These are phyloP conservation scores for Apis florea DNA, from an alignment of 1,140 invertebrate species.

Conservation along the genomic window DNA sequence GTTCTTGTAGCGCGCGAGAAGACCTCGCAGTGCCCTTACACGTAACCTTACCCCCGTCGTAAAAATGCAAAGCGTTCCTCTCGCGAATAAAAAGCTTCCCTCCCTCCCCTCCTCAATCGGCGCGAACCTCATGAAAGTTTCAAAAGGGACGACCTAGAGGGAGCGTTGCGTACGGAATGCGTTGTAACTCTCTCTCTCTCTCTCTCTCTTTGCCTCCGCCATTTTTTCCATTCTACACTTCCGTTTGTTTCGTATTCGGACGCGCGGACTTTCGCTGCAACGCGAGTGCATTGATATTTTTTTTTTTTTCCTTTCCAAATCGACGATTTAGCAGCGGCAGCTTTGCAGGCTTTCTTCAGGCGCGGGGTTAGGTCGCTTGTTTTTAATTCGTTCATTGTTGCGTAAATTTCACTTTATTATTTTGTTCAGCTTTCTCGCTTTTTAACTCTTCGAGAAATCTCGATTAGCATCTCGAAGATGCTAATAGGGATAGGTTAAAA, in stretches of 20 bases:
- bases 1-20: constrained; percentile 29
- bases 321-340: constrained; percentile 13
- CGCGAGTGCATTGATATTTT: constrained; percentile 33
- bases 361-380: constrained; percentile 31
- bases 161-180: constrained; percentile 64
- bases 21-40: constrained; percentile 55
- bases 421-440: too few relatives aligned
- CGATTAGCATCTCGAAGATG: too few relatives aligned
- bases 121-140: constrained; percentile 69
- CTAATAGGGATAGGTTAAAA: too few relatives aligned
- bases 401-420: constrained; percentile 1
- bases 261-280: constrained; percentile 52
- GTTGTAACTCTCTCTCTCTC: constrained; percentile 42
- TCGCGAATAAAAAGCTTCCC: constrained; percentile 65
- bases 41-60: constrained; percentile 64
- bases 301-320: neutral
- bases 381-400: neutral
- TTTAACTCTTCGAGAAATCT: too few relatives aligned
- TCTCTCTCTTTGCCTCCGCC: neutral
- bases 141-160: constrained; percentile 54
- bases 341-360: constrained; percentile 21
- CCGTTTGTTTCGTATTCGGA: constrained; percentile 48
- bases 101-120: constrained; percentile 54
- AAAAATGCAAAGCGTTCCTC: constrained; percentile 66
- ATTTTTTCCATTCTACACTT: constrained; percentile 15